Evolutionary conservation across 2,888 invertebrate genomes (phyloP), one percentile per base, ranked within the genome.

Genomic region (Frankliniella fusca): DNA sequence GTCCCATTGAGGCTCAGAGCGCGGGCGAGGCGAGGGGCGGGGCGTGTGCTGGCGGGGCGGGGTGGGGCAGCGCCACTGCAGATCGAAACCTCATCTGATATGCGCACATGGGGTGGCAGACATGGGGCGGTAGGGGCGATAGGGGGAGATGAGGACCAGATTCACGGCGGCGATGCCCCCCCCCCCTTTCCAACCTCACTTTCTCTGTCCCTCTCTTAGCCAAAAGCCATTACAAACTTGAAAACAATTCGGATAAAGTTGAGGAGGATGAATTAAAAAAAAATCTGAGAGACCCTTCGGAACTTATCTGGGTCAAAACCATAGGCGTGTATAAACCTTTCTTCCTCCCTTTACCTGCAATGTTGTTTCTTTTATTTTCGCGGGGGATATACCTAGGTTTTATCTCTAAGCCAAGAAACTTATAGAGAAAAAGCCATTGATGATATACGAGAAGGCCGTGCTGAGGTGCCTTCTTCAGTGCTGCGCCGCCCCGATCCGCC

Each of bases 41-140:
- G 54, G 54, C 15, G 54, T 54, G n/a, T n/a, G n/a, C n/a, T n/a
- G 54, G 54, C 15, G 54, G 54, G 65, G 65, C n/a, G n/a, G 1
- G 18, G 20, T 20, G 15, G 20, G 20, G 8, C 15, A 18, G 20
- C n/a, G 20, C n/a, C 20, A 18, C 61, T n/a, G 20, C 61, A 18
- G 61, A 76, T 76, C 70, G 70, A 76, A 76, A 76, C 70, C 70
- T 76, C 70, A 76, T 76, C 70, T 27, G 70, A 27, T 27, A 76
- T 27, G 70, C 70, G 23, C 23, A 76, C 70, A 76, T 27, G 27
- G 65, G 65, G 65, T n/a, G 65, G 70, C n/a, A 23, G 54, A 38
- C 38, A 54, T 61, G 61, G 61, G 61, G 38, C 38, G 38, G 38
- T 38, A 38, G 38, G 38, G 38, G 38, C 38, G 38, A 38, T 38